These are phyloP conservation scores for Augochlorella aurata DNA, from an alignment of 2,888 invertebrate genomes.

Conservation along the genomic window DNA sequence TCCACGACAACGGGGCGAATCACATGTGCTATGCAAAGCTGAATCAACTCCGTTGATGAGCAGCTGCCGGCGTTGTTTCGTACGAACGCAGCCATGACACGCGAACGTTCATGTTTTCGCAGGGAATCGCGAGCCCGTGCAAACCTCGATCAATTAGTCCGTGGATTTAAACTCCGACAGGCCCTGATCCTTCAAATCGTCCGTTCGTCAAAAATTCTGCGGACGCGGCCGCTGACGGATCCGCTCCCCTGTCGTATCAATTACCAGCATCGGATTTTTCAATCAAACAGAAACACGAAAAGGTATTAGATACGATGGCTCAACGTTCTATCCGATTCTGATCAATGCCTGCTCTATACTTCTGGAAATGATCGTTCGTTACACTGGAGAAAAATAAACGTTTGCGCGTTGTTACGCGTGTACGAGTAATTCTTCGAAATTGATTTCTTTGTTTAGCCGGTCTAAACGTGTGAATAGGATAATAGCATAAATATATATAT, in stretches of 20 bases:
- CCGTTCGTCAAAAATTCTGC: background rate
- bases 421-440: no score
- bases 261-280: background rate
- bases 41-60: constrained; percentile 54
- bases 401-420: no score
- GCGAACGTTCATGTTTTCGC: constrained; percentile 46
- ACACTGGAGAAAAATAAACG: no score
- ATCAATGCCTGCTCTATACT: no score
- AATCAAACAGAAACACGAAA: background rate
- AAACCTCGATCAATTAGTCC: constrained; percentile 40
- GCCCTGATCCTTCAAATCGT: background rate
- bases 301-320: background rate
- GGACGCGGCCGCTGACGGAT: no score
- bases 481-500: no score
- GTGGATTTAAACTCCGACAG: background rate
- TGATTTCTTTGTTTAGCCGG: no score
- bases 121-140: constrained; percentile 33
- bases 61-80: constrained; percentile 48
- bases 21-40: constrained; percentile 46
- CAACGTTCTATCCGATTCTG: no score
- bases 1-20: constrained; percentile 50
- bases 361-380: no score
- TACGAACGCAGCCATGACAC: constrained; percentile 25
- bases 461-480: no score
- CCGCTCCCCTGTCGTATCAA: no score